Evolutionary conservation across 2,797 vertebrate species (phyloP), one percentile per base, ranked within the genome.

Genomic region (Protosalanx chinensis): DNA sequence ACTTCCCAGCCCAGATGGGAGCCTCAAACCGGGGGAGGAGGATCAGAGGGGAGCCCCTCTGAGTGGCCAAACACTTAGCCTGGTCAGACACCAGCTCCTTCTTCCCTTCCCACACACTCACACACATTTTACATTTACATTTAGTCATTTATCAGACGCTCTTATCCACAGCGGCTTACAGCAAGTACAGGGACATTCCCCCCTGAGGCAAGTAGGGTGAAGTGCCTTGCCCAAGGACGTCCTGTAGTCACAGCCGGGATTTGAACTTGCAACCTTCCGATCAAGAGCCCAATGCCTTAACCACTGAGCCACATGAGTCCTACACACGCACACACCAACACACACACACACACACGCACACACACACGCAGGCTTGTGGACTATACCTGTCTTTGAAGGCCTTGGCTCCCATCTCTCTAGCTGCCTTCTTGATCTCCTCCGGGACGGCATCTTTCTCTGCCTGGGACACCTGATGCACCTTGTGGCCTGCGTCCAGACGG

Each of bases 401-500:
- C 66, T 94, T 96, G 75, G 96, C 94, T 4, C 77, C 94, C 97
- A 99, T 98, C 77, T 97, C 96, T n/a, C 95, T 90, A 0, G 97
- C 95, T 0, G 97, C 97, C 78, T 83, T 93, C 78, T 93, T 95
- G 65, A 99, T 90, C 29, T 98, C 94, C n/a, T 98, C 96, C 0
- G 97, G 98, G 66, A 99, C 92, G 0, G 95, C 93, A 5, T 98
- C 96, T 83, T 98, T 99, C 88, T 99, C 97, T 0, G 85, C 94
- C 78, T 98, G 93, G 41, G 96, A 97, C 4, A 99, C 83, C 84
- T 99, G 98, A 88, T 95, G 88, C 60, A 99, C 97, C 1, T 84
- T 91, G 82, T 99, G 97, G 29, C 96, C 96, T 0, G 95, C 93
- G 3, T 99, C 96, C 79, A 99, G 90, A 0, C 97, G 92, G 67